These are phyloP conservation scores for Nycticryphes semicollaris DNA, from an alignment of 2,113 vertebrate species.

Conservation along the genomic window DNA sequence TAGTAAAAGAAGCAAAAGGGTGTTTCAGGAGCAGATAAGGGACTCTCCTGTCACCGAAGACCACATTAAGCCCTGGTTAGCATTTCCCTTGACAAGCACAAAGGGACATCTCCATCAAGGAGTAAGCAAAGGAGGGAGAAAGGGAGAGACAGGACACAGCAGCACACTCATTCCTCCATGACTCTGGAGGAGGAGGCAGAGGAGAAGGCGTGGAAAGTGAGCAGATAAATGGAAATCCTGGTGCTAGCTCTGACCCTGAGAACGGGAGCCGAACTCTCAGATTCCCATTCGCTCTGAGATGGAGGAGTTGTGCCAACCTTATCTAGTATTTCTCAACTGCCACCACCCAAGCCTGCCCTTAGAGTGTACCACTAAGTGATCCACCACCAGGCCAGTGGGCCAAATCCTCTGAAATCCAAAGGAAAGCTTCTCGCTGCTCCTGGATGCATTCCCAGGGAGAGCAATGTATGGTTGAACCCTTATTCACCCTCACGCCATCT, in stretches of 20 bases:
- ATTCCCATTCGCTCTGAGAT: not conserved
- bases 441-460: not conserved
- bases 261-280: not conserved
- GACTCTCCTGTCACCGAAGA: not conserved
- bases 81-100: not conserved
- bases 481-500: not conserved
- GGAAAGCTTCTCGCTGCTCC: not conserved
- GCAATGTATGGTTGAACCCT: not conserved
- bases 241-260: not conserved
- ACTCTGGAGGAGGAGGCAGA: not conserved
- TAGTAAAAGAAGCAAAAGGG: not conserved
- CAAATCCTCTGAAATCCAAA: not conserved
- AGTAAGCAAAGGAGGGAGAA: not conserved
- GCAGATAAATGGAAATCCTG: not conserved
- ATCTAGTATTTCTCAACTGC: not conserved
- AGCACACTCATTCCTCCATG: not conserved
- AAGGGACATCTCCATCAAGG: not conserved
- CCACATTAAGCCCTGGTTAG: not conserved
- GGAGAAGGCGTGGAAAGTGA: not conserved
- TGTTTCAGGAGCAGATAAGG: not conserved
- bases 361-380: not conserved
- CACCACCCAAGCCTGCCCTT: not conserved
- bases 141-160: not conserved
- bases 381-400: rapidly evolving
- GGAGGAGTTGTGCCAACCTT: not conserved